These are phyloP conservation scores for Actinopyga echinites DNA, from an alignment of 53 echinoderm and acorn worm species.

Conservation along the genomic window DNA sequence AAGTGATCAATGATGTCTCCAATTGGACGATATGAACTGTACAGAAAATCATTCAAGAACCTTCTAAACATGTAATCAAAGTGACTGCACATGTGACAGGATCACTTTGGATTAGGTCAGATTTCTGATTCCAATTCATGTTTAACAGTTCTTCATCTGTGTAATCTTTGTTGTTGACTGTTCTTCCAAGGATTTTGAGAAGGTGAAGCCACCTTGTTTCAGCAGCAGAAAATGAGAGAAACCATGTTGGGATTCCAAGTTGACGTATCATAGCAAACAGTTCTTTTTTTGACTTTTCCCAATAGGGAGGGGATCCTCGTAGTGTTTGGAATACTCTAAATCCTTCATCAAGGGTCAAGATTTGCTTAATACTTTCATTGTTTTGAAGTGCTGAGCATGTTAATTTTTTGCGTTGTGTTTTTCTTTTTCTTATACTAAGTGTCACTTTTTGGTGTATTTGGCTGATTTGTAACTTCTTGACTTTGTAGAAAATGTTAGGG, in stretches of 20 bases:
- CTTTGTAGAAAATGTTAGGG: constrained; percentile 53
- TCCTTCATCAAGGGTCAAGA: constrained; percentile 47
- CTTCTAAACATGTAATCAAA: constrained; percentile 38
- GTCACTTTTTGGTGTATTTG: constrained; percentile 40
- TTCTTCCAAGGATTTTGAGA: constrained; percentile 34
- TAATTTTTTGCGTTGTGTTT: constrained; percentile 6
- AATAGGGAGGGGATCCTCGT: constrained; percentile 48
- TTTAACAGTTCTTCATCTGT: constrained; percentile 36
- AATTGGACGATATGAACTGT: constrained; percentile 25
- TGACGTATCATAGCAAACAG: constrained; percentile 59
- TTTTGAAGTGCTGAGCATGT: constrained; percentile 5
- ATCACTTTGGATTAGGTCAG: constrained; percentile 41
- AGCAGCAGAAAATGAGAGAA: constrained; percentile 48
- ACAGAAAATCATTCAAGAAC: constrained; percentile 23
- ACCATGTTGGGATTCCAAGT: constrained; percentile 54
- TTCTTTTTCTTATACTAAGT: constrained; percentile 25
- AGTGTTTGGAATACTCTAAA: constrained; percentile 38
- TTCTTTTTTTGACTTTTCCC: constrained; percentile 51
- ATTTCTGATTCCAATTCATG: constrained; percentile 30
- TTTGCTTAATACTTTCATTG: background rate
- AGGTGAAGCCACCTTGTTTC: constrained; percentile 52
- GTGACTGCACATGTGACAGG: constrained; percentile 45
- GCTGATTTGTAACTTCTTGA: constrained; percentile 48
- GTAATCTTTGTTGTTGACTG: constrained; percentile 34
- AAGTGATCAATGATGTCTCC: constrained; percentile 17